Percentiles rank a stretch among this genome's conserved stretches.
Conservation (phyloP, 2,888 invertebrate genomes). For the Dolomedes plantarius region DNA sequence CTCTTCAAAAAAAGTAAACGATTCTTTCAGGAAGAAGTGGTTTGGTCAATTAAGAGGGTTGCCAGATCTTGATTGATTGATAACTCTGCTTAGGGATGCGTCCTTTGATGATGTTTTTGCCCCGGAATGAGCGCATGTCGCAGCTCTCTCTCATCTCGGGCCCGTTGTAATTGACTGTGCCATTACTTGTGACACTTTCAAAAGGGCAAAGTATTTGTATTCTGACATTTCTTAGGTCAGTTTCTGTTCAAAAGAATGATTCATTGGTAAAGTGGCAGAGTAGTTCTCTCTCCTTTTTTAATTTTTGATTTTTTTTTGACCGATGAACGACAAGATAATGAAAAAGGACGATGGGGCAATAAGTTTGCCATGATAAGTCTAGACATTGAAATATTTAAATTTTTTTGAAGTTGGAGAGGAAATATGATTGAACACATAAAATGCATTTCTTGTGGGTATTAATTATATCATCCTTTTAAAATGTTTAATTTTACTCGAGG, state of each 20-base stretch:
- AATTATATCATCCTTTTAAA: no score
- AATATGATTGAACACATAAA: no score
- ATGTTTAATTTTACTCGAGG: no score
- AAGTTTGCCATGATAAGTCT: no score
- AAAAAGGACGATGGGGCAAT: background rate
- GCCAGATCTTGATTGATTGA: conserved; percentile 3
- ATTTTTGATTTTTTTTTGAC: background rate
- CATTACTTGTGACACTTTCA: background rate
- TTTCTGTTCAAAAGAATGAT: no score
- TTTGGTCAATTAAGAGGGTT: background rate
- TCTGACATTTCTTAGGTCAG: background rate
- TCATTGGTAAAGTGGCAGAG: no score
- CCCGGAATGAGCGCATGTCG: background rate
- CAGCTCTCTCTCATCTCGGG: background rate
- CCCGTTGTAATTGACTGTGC: background rate
- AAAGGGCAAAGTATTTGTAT: background rate
- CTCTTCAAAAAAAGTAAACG: background rate
- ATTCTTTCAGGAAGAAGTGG: background rate
- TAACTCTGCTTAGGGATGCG: background rate
- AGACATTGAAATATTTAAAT: background rate
- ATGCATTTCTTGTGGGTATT: no score
- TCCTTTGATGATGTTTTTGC: background rate
- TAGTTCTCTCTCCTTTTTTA: no score
- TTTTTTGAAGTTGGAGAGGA: no score
- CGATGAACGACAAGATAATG: background rate